Percentiles rank a stretch among this genome's conserved stretches.
Conservation (phyloP, 2,113 vertebrate species). For the Gallinago paraguaiae region DNA sequence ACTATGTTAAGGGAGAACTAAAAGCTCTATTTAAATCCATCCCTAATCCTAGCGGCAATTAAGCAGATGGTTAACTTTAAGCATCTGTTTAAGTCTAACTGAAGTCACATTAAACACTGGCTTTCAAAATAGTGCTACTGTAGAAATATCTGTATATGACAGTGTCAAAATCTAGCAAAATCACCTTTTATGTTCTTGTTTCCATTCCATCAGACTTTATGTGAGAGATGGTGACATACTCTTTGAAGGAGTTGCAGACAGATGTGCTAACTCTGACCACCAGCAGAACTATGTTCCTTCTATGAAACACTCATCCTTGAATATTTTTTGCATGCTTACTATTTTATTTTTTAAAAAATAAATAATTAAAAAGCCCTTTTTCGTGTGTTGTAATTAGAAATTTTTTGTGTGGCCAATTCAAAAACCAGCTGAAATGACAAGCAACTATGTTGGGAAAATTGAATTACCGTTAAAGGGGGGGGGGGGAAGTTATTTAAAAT, state of each 20-base stretch:
- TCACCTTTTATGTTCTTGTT: not conserved
- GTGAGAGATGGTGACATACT: not conserved
- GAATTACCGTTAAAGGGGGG: not conserved
- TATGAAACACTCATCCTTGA: not conserved
- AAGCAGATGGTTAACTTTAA: conserved; percentile 37
- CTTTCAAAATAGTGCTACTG: not conserved
- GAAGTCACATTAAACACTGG: not conserved
- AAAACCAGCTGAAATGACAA: not conserved
- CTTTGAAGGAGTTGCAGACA: not conserved
- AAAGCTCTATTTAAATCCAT: not conserved
- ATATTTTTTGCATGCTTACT: not conserved
- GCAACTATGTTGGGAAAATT: not conserved
- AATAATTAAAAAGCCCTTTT: not conserved
- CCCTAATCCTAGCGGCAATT: not conserved
- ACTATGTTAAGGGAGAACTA: not conserved
- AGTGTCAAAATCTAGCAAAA: not conserved
- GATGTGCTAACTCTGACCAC: not conserved
- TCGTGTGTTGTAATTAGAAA: not conserved
- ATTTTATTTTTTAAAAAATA: not conserved
- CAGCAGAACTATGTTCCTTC: not conserved
- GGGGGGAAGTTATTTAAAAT: not conserved
- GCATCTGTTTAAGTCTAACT: not conserved
- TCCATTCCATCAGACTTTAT: not conserved
- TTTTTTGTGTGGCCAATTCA: not conserved
- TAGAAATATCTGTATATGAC: not conserved